phyloP scores from a whole-genome alignment of 2,797 vertebrate species.

The Muraenolepis orangiensis region DNA sequence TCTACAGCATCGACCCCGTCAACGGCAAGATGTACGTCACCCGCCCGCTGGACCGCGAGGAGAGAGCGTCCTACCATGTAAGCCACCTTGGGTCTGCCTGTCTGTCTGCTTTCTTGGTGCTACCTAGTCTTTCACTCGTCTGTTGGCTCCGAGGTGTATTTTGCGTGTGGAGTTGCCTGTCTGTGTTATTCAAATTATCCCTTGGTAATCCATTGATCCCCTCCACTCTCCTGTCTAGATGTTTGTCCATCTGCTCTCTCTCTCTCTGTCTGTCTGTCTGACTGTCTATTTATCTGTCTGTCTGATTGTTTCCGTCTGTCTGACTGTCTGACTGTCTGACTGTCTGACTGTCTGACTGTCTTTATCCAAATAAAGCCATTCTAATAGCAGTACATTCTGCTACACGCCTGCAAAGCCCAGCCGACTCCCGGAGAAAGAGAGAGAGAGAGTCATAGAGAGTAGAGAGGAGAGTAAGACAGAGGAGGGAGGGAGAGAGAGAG shows the following conservation, averaged over 20 bases:
- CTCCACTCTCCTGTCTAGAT: not conserved
- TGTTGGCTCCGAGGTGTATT: not conserved
- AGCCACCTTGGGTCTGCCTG: slow-evolving; percentile 54
- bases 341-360: not conserved
- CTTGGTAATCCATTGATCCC: slow-evolving; percentile 21
- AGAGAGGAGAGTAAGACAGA: not conserved
- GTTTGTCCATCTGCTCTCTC: slow-evolving; percentile 3
- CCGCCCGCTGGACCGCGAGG: slow-evolving; percentile 92
- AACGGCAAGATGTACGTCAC: slow-evolving; percentile 97
- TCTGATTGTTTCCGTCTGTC: not conserved
- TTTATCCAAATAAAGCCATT: slow-evolving; percentile 24
- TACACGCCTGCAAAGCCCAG: slow-evolving; percentile 25
- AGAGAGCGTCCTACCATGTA: slow-evolving; percentile 93
- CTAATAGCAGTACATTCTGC: slow-evolving; percentile 4
- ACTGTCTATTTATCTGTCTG: not conserved
- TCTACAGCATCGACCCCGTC: slow-evolving; percentile 96
- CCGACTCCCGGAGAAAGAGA: slow-evolving; percentile 3
- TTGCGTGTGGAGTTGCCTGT: slow-evolving; percentile 4
- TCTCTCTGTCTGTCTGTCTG: not conserved
- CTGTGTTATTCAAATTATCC: slow-evolving; percentile 39
- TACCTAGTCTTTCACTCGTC: not conserved
- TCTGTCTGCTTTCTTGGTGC: slow-evolving; percentile 8
- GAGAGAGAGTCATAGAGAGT: not conserved
- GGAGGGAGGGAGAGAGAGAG: not conserved
- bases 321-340: not conserved